Evolutionary conservation across 1,140 invertebrate genomes (phyloP), one percentile per base, ranked within the genome.

Genomic region (Oryctes rhinoceros): DNA sequence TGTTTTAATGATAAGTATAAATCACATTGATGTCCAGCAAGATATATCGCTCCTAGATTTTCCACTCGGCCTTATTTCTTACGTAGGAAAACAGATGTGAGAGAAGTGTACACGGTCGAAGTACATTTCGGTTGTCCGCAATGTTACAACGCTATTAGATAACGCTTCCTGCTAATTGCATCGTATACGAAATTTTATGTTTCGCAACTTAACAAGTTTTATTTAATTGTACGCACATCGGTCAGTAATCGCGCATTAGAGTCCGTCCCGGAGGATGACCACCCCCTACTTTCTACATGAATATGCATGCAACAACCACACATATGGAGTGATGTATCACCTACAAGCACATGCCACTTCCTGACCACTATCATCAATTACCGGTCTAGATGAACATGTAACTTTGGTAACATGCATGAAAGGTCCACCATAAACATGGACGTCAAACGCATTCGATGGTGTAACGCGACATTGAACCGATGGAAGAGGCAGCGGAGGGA

Each of bases 311-410:
- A 81, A 82, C 84, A 82, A 79, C 83, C 81, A 82, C 85, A 85
- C 83, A 85, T 81, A 85, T 85, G 85, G 83, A 82, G 85, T 87
- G 86, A 87, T 87, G 86, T 87, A 87, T 87, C 84, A 86, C 86
- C 86, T 87, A 86, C 86, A 87, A 87, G 85, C 86, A 81, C 84
- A 83, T 84, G 86, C 86, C 86, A 87, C 84, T 86, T 86, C 85
- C 86, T 86, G 85, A 80, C 86, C 85, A 86, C 86, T 85, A 85
- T 86, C 86, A 87, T 87, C 85, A 87, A 87, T 87, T 87, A 87
- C 84, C 84, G 84, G 86, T 84, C 84, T 86, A 86, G 85, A 87
- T 87, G 86, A 87, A 86, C 86, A 87, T 86, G 86, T 85, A 85
- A 84, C 85, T 85, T 85, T 82, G 83, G 83, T 81, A 84, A 86